Evolutionary conservation across 2,797 vertebrate genomes (phyloP).

Genomic region (Clarias laeviceps): DNA sequence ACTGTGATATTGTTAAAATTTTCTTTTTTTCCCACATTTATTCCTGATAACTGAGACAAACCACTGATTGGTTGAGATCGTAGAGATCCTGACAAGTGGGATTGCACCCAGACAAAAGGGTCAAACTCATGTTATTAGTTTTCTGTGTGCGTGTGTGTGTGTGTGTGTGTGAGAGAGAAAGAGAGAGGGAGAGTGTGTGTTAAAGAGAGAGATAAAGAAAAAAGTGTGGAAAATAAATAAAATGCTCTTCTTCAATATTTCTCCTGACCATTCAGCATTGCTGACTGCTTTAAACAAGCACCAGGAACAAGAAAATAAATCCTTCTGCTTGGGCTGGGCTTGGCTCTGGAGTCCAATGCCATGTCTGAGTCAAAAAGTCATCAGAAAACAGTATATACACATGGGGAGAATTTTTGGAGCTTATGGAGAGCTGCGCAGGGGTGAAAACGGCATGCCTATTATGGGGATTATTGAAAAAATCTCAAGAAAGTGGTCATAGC

Average conservation of each 20-base stretch:
- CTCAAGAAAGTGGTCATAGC: neutral
- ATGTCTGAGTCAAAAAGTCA: slow-evolving; percentile 37
- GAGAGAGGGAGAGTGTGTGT: neutral
- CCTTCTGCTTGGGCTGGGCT: slow-evolving; percentile 12
- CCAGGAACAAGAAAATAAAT: slow-evolving; percentile 44
- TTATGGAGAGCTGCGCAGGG: slow-evolving; percentile 13
- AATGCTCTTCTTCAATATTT: slow-evolving; percentile 45
- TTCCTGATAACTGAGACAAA: slow-evolving; percentile 25
- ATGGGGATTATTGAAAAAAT: neutral
- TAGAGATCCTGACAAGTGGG: slow-evolving; percentile 28
- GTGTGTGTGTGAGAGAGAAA: neutral
- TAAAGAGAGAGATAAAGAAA: slow-evolving; percentile 40
- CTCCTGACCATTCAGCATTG: slow-evolving; percentile 28
- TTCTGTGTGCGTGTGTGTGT: slow-evolving; percentile 12
- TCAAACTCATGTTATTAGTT: slow-evolving; percentile 37
- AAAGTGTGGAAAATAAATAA: slow-evolving; percentile 55
- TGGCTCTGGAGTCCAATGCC: slow-evolving; percentile 14
- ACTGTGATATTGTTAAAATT: neutral
- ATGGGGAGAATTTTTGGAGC: slow-evolving; percentile 8
- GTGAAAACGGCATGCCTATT: slow-evolving; percentile 1
- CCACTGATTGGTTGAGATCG: slow-evolving; percentile 19
- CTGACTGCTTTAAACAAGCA: slow-evolving; percentile 47
- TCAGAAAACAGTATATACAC: slow-evolving; percentile 4
- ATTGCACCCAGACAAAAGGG: slow-evolving; percentile 14
- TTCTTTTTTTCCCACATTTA: neutral